Evolutionary conservation across 2,797 vertebrate genomes (phyloP).

Genomic region (Poeciliopsis gracilis): DNA sequence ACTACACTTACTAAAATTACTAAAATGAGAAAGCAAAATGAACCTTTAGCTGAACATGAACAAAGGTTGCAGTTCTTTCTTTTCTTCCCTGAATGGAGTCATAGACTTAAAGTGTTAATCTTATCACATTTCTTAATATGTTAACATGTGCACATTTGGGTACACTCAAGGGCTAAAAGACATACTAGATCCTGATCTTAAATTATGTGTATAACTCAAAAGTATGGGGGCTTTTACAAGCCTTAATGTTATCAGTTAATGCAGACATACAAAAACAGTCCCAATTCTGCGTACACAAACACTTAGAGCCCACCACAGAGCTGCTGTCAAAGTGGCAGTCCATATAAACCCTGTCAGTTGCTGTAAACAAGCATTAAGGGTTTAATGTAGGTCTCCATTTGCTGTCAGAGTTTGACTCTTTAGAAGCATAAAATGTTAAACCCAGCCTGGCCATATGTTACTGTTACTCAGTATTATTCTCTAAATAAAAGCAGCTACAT

Average conservation of each 20-base stretch:
- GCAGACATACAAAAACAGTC: conserved; percentile 39
- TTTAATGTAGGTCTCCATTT: conserved; percentile 7
- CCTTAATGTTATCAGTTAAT: conserved; percentile 27
- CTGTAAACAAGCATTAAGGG: conserved; percentile 61
- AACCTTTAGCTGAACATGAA: conserved; percentile 19
- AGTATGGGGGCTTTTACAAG: not conserved
- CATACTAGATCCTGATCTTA: not conserved
- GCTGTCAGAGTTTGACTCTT: not conserved
- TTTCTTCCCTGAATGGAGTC: not conserved
- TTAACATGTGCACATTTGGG: not conserved
- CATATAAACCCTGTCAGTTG: conserved; percentile 37
- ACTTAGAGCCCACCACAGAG: conserved; percentile 22
- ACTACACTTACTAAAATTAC: not conserved
- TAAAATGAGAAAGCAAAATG: not conserved
- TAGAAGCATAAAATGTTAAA: not conserved
- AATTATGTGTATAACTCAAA: not conserved
- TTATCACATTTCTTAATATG: not conserved
- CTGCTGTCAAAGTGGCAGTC: conserved; percentile 41
- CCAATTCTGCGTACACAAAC: conserved; percentile 20
- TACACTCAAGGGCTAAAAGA: not conserved
- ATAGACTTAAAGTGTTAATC: not conserved
- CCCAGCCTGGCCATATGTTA: not conserved
- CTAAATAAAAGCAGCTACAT: not conserved
- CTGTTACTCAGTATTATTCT: not conserved
- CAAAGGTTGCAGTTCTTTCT: not conserved